A percentile compares a stretch with the other conserved stretches of the same genome.
Evolutionary conservation across 2,797 vertebrate genomes (phyloP).

Genomic region (Thalassophryne amazonica): DNA sequence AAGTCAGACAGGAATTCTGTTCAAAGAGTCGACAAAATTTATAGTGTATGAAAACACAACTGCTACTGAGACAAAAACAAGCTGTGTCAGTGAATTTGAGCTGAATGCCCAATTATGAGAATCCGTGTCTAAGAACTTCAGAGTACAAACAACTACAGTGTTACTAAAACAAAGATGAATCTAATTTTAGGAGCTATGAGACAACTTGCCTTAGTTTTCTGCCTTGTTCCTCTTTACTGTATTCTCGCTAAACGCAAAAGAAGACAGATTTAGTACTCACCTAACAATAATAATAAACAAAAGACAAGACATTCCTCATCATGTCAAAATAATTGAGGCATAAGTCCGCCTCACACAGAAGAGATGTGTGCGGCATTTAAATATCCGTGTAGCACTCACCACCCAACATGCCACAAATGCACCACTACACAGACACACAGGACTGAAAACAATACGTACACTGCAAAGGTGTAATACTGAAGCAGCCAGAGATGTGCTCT

Average conservation of each 20-base stretch:
- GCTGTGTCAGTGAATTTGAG: background rate
- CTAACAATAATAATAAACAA: no score
- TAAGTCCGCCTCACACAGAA: no score
- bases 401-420: no score
- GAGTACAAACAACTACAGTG: background rate
- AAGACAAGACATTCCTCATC: no score
- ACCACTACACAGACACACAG: no score
- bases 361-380: no score
- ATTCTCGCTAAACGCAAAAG: background rate
- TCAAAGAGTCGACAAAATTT: slow-evolving; percentile 22
- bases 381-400: no score
- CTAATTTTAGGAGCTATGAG: background rate
- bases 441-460: no score
- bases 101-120: slow-evolving; percentile 16
- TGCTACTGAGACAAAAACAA: slow-evolving; percentile 15
- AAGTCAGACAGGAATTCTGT: slow-evolving; percentile 8
- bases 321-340: no score
- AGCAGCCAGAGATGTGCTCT: no score
- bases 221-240: background rate
- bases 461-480: no score
- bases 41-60: slow-evolving; percentile 17
- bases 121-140: background rate
- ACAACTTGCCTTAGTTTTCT: background rate
- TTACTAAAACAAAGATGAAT: background rate
- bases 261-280: no score